Evolutionary conservation across 2,888 invertebrate genomes (phyloP).

Genomic region (Troglohyphantes excavatus): DNA sequence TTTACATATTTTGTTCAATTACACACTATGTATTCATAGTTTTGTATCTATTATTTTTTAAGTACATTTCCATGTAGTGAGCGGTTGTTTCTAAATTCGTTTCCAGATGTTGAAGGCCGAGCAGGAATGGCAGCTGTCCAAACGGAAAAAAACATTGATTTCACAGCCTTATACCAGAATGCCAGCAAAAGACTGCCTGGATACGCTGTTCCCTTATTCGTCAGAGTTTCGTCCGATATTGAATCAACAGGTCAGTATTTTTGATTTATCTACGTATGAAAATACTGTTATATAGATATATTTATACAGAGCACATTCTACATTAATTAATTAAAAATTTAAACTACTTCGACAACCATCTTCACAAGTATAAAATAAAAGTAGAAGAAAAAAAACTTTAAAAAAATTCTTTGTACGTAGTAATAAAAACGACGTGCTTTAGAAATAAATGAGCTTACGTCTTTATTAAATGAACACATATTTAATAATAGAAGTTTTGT

Average conservation of each 20-base stretch:
- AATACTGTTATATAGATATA: too few relatives aligned
- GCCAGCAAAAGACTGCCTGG: conserved; percentile 83
- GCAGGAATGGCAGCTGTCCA: conserved; percentile 85
- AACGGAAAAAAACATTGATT: conserved; percentile 81
- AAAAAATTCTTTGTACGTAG: too few relatives aligned
- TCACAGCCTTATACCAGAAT: conserved; percentile 80
- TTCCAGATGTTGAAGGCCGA: conserved; percentile 84
- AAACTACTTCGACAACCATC: too few relatives aligned
- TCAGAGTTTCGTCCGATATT: conserved; percentile 83
- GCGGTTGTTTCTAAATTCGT: not conserved
- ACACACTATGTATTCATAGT: not conserved
- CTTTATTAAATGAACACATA: too few relatives aligned
- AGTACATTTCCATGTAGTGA: not conserved
- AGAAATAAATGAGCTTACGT: too few relatives aligned
- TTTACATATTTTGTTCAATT: not conserved
- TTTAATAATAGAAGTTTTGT: too few relatives aligned
- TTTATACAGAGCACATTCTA: too few relatives aligned
- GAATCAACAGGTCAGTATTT: conserved; percentile 83
- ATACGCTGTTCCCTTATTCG: conserved; percentile 84
- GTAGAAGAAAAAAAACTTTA: too few relatives aligned
- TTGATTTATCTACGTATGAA: too few relatives aligned
- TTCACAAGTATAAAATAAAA: too few relatives aligned
- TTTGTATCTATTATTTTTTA: not conserved
- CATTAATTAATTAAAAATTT: too few relatives aligned
- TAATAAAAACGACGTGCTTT: too few relatives aligned